Percentiles rank a stretch among this genome's conserved stretches.
phyloP scores from a whole-genome alignment of 2,888 invertebrate species.

The Xanthia icteritia region DNA sequence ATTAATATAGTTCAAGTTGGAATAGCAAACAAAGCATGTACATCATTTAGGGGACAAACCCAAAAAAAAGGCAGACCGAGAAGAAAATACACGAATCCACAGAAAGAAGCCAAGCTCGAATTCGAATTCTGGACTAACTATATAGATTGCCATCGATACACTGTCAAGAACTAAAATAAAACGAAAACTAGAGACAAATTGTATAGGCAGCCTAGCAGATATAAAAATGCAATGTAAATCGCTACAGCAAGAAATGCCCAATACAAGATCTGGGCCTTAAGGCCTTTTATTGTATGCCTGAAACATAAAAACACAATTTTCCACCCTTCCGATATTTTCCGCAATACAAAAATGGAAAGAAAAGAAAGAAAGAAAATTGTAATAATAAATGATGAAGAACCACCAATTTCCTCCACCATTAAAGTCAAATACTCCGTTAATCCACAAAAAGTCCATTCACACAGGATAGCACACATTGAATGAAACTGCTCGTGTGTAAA shows the following conservation, averaged over 20 bases:
- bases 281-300: no score
- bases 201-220: no score
- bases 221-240: no score
- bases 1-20: slow-evolving; percentile 23
- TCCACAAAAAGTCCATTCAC: slow-evolving; percentile 3
- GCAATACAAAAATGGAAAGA: not conserved
- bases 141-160: not conserved
- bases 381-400: no score
- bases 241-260: no score
- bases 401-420: not conserved
- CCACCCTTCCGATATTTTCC: not conserved
- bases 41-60: not conserved
- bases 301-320: no score
- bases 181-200: no score
- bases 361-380: no score
- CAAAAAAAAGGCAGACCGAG: not conserved
- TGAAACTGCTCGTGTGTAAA: slow-evolving; percentile 18
- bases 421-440: not conserved
- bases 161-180: not conserved
- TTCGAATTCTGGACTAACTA: not conserved
- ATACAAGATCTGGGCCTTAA: no score
- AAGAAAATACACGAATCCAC: not conserved
- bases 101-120: not conserved
- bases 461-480: slow-evolving; percentile 30
- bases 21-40: not conserved